phyloP scores from a whole-genome alignment of 2,888 invertebrate species.

The Podabrus alpinus region DNA sequence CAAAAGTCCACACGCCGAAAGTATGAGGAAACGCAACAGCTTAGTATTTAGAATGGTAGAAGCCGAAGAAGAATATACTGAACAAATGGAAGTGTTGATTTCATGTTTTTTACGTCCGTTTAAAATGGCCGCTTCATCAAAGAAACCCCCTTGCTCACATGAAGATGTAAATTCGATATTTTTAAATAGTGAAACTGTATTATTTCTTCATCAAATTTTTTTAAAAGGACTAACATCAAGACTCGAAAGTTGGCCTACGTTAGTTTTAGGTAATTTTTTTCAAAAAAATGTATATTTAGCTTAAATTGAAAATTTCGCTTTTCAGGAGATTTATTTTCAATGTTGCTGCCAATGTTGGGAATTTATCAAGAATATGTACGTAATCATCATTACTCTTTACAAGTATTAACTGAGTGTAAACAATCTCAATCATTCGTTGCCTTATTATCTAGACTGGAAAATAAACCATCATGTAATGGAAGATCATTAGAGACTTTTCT shows the following conservation, averaged over 20 bases:
- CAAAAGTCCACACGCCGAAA: slow-evolving; percentile 91
- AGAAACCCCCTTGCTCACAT: slow-evolving; percentile 89
- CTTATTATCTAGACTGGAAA: slow-evolving; percentile 78
- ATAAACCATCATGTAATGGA: slow-evolving; percentile 83
- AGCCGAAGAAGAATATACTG: slow-evolving; percentile 90
- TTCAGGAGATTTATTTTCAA: slow-evolving; percentile 90
- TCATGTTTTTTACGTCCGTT: slow-evolving; percentile 88
- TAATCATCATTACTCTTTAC: slow-evolving; percentile 92
- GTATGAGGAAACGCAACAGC: slow-evolving; percentile 90
- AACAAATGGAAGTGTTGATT: slow-evolving; percentile 83
- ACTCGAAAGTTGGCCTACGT: slow-evolving; percentile 92
- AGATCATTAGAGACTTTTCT: slow-evolving; percentile 85
- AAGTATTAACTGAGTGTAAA: slow-evolving; percentile 90
- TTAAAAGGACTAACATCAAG: slow-evolving; percentile 88
- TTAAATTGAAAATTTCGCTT: slow-evolving; percentile 7
- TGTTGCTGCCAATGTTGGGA: slow-evolving; percentile 91
- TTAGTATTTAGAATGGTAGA: slow-evolving; percentile 91
- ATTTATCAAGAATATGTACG: slow-evolving; percentile 95
- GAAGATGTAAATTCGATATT: slow-evolving; percentile 95
- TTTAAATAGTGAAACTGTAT: slow-evolving; percentile 87
- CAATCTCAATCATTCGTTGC: slow-evolving; percentile 79
- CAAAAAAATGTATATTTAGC: not conserved
- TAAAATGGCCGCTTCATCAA: slow-evolving; percentile 92
- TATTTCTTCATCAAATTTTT: slow-evolving; percentile 93
- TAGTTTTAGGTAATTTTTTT: slow-evolving; percentile 75